These are phyloP conservation scores for Australoheros facetus DNA, from an alignment of 2,797 vertebrate species.

Conservation along the genomic window DNA sequence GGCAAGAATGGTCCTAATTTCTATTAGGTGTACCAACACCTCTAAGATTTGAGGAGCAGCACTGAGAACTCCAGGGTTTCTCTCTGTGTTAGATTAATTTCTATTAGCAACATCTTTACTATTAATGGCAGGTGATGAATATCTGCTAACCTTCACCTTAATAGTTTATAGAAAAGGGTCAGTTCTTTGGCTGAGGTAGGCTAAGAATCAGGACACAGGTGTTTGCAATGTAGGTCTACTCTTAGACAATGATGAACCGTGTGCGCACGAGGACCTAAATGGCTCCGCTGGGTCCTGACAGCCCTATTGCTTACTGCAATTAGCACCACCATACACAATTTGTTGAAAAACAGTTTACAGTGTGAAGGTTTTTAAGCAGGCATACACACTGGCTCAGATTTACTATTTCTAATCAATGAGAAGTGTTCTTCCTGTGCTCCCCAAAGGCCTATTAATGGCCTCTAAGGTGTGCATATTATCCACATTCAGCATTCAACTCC, in stretches of 20 bases:
- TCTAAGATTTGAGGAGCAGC: constrained; percentile 52
- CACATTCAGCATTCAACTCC: constrained; percentile 78
- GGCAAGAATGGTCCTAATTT: constrained; percentile 65
- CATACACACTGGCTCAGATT: constrained; percentile 76
- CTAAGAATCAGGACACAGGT: constrained; percentile 83
- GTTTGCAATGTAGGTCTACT: constrained; percentile 79
- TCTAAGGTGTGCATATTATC: constrained; percentile 79
- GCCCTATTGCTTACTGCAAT: constrained; percentile 83
- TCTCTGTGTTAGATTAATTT: constrained; percentile 44
- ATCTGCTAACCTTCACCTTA: constrained; percentile 59
- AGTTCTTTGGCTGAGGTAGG: constrained; percentile 55
- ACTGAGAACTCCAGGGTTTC: constrained; percentile 25
- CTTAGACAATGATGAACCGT: constrained; percentile 71
- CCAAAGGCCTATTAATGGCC: constrained; percentile 78
- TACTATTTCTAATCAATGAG: constrained; percentile 82
- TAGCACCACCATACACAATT: constrained; percentile 73
- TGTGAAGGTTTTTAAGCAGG: constrained; percentile 56
- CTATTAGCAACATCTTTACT: constrained; percentile 46
- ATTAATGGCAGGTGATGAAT: constrained; percentile 68
- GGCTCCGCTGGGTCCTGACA: constrained; percentile 79
- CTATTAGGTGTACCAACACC: constrained; percentile 61
- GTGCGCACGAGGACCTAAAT: constrained; percentile 75
- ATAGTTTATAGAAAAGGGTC: constrained; percentile 60
- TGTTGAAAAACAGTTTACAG: constrained; percentile 78
- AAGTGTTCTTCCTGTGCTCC: constrained; percentile 68